phyloP scores from a whole-genome alignment of 2,888 invertebrate genomes.

The Agrochola lota region DNA sequence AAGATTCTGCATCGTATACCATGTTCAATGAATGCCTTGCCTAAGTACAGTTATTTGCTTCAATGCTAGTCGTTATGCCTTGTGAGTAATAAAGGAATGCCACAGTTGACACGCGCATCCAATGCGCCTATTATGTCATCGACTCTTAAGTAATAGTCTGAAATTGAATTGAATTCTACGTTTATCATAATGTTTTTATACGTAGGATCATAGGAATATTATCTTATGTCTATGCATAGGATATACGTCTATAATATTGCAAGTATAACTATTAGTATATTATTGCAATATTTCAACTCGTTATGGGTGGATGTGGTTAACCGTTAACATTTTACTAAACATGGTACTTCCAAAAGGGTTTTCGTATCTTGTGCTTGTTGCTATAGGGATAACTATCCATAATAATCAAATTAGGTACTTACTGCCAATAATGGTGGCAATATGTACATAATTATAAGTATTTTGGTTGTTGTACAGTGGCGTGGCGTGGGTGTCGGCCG shows the following conservation, averaged over 20 bases:
- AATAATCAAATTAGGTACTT: neutral
- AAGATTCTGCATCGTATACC: slow-evolving; percentile 47
- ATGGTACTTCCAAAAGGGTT: neutral
- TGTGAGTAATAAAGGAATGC: slow-evolving; percentile 51
- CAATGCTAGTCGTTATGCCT: slow-evolving; percentile 34
- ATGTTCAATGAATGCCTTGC: slow-evolving; percentile 30
- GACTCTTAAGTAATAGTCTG: slow-evolving; percentile 42
- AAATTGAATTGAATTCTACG: slow-evolving; percentile 47
- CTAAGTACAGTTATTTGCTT: slow-evolving; percentile 27
- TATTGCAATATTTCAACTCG: neutral
- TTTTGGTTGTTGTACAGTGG: no score
- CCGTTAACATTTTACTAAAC: neutral
- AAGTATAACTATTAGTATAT: neutral
- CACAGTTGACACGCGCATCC: slow-evolving; percentile 51
- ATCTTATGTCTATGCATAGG: no score
- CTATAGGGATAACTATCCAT: neutral
- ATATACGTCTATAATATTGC: neutral
- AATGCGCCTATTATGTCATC: slow-evolving; percentile 53
- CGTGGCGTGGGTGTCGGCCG: no score
- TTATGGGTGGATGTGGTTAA: neutral
- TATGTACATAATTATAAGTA: no score
- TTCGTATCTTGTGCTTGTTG: neutral
- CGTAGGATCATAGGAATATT: neutral
- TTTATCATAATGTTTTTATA: slow-evolving; percentile 17
- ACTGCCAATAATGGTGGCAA: neutral